Base-by-base conservation (phyloP, 2,113 vertebrate species). In the Hippocampus guttulatus region DNA sequence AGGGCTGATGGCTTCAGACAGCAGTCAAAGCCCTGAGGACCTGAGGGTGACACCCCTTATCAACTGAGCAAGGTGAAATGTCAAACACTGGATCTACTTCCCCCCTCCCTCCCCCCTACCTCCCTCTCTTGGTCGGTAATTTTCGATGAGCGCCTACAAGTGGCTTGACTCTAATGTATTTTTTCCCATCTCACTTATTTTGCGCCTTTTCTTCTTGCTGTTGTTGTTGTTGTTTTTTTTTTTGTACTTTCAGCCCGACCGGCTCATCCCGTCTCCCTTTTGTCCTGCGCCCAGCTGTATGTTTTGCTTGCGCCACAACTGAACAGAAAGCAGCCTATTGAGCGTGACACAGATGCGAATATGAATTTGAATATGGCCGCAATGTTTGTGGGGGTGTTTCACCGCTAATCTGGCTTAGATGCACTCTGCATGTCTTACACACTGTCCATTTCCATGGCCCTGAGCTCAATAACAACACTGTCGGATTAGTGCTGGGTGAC, bases 401-500 rank as follows among this genome's bases (percentile, higher is more conserved):
- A 72, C 71, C 64, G 68, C 77, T 89, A 91, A 91, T 91, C 90
- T 91, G 89, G 84, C 80, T 89, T 89, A 88, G 87, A 87, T 87
- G 85, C 84, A 81, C 88, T 87, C 85, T 85, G 86, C 86, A 84
- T 87, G 87, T 90, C 72, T 84, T 87, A 83, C 81, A 87, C 80
- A 68, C 83, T 88, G 88, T 88, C 87, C 88, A 85, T 90, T 90
- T 88, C 84, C 83, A 89, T 85, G 81, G 84, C 87, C 85, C 69
- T 88, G 79, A 89, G 90, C 87, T 90, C 90, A 85, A 91, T 90
- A 91, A 89, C 85, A 90, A 89, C 86, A 87, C 80, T 86, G 87
- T 80, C 72, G 90, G 90, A 91, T 91, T 91, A 90, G 88, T 89
- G 85, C 88, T 79, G 90, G 88, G 81, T 89, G 90, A 87, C 82